Conservation (phyloP, 1,140 invertebrate genomes). For the Zaprionus inermis region DNA sequence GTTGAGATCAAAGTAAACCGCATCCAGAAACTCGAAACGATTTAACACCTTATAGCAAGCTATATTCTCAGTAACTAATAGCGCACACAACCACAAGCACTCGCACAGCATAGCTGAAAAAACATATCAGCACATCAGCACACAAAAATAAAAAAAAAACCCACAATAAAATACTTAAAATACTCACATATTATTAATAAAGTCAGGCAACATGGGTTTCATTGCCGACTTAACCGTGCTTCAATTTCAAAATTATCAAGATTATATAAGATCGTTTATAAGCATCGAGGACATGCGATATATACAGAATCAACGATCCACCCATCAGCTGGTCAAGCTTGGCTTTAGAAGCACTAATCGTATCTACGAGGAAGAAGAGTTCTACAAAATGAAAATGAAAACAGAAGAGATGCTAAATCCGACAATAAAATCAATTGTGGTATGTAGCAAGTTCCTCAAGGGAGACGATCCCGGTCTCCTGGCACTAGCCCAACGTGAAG, state of each 20-base stretch:
- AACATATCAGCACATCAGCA: neutral
- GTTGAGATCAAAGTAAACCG: no score
- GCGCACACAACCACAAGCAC: neutral
- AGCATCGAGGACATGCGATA: conserved; percentile 4
- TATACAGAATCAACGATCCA: neutral
- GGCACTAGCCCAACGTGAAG: conserved; percentile 16
- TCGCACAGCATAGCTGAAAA: neutral
- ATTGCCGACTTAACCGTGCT: conserved; percentile 16
- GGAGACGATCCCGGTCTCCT: conserved; percentile 11
- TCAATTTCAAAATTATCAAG: neutral
- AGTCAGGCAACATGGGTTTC: neutral
- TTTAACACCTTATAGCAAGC: neutral
- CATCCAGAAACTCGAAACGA: neutral
- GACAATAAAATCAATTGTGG: neutral
- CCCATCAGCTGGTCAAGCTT: neutral
- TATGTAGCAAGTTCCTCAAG: neutral
- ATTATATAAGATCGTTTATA: conserved; percentile 25
- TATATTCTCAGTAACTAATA: neutral
- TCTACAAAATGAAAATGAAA: neutral
- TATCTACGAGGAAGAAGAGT: conserved; percentile 13
- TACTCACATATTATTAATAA: neutral
- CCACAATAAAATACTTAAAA: conserved; percentile 3
- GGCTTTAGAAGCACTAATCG: conserved; percentile 14
- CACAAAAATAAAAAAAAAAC: conserved; percentile 1
- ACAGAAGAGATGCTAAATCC: conserved; percentile 19